These are phyloP conservation scores for Acrossocheilus wenchowensis DNA, from an alignment of 2,797 vertebrate species.

Conservation along the genomic window DNA sequence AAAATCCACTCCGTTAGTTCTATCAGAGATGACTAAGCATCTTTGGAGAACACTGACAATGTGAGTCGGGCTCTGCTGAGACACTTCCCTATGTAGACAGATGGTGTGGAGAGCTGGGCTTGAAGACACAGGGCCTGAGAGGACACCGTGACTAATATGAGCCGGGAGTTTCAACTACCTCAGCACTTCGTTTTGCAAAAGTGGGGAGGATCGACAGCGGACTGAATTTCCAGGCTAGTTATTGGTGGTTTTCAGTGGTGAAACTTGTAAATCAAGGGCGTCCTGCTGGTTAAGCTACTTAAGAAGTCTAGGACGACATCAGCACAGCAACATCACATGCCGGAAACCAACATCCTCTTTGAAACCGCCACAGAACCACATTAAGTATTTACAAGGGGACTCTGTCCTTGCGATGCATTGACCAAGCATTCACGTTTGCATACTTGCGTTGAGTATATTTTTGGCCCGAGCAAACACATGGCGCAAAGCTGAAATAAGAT, in stretches of 20 bases:
- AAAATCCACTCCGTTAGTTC: conserved; percentile 13
- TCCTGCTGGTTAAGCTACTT: background rate
- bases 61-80: conserved; percentile 40
- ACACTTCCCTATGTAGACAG: conserved; percentile 46
- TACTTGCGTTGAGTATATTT: conserved; percentile 12
- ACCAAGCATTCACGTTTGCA: conserved; percentile 5
- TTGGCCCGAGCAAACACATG: background rate
- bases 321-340: background rate
- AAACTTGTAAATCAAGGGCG: background rate
- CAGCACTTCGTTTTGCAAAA: conserved; percentile 39
- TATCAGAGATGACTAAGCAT: conserved; percentile 40
- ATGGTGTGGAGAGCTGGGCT: conserved; percentile 53
- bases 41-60: conserved; percentile 18
- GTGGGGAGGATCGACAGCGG: conserved; percentile 9
- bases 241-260: background rate
- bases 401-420: background rate
- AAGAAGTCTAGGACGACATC: background rate
- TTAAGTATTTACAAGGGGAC: conserved; percentile 23
- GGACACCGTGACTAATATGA: conserved; percentile 57
- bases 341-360: background rate
- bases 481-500: conserved; percentile 9
- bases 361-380: conserved; percentile 1
- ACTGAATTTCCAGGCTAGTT: background rate
- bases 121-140: conserved; percentile 52
- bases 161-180: conserved; percentile 48